phyloP scores from a whole-genome alignment of 2,888 invertebrate genomes.

The Tanypteryx hageni region DNA sequence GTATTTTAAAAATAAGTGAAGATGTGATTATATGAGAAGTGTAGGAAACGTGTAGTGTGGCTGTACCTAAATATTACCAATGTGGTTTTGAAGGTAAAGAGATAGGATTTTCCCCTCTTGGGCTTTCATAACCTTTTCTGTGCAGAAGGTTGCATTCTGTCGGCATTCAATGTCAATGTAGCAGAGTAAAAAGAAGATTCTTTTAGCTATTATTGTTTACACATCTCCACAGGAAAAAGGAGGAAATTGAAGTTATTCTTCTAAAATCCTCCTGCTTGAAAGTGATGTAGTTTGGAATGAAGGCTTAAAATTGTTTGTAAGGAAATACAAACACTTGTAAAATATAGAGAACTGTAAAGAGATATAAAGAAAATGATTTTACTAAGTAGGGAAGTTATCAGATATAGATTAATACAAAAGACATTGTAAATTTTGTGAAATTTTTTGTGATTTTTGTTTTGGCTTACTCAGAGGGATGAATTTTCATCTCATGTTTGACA shows the following conservation, averaged over 20 bases:
- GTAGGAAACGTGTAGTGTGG: constrained; percentile 63
- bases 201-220: constrained; percentile 64
- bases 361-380: constrained; percentile 58
- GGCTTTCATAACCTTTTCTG: constrained; percentile 60
- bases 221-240: constrained; percentile 59
- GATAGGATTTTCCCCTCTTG: constrained; percentile 60
- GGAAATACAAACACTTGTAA: constrained; percentile 60
- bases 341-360: constrained; percentile 63
- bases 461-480: constrained; percentile 34
- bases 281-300: constrained; percentile 62
- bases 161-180: constrained; percentile 63
- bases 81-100: constrained; percentile 62
- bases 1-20: constrained; percentile 65
- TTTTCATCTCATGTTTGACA: constrained; percentile 60
- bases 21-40: constrained; percentile 64
- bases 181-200: constrained; percentile 59
- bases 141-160: constrained; percentile 64
- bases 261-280: constrained; percentile 54
- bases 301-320: constrained; percentile 61
- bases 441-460: constrained; percentile 61
- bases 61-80: constrained; percentile 63
- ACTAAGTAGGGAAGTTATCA: constrained; percentile 59
- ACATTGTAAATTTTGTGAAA: constrained; percentile 64
- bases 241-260: constrained; percentile 55
- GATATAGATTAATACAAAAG: constrained; percentile 60